phyloP scores from a whole-genome alignment of 2,797 vertebrate genomes.

The Gymnoscopelus braueri region DNA sequence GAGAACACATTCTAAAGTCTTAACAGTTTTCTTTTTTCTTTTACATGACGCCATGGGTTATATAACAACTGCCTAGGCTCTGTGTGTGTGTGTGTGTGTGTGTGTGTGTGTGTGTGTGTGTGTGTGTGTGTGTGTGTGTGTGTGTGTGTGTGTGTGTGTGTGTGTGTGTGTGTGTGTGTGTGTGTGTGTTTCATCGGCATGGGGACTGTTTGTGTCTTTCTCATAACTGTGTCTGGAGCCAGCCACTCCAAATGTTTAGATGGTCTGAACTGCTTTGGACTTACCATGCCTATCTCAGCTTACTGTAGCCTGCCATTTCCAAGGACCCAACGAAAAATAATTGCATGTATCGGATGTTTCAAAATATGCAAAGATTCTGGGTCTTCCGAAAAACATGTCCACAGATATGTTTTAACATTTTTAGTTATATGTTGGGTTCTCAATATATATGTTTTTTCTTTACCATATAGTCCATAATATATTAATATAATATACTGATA shows the following conservation, averaged over 20 bases:
- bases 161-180: background rate
- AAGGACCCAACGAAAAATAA: too few species aligned
- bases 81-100: slow-evolving; percentile 6
- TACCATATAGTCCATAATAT: too few species aligned
- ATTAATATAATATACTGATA: too few species aligned
- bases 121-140: slow-evolving; percentile 8
- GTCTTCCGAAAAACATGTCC: too few species aligned
- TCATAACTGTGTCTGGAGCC: slow-evolving; percentile 34
- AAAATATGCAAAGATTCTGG: too few species aligned
- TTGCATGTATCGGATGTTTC: too few species aligned
- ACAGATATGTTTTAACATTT: too few species aligned
- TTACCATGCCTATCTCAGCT: too few species aligned
- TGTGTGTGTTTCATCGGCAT: background rate
- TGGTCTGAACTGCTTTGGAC: slow-evolving; percentile 10
- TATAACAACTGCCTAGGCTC: slow-evolving; percentile 44
- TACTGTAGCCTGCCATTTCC: too few species aligned
- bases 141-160: background rate
- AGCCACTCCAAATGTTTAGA: slow-evolving; percentile 32
- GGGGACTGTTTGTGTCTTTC: slow-evolving; percentile 6
- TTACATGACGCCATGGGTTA: slow-evolving; percentile 63
- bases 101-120: slow-evolving; percentile 2
- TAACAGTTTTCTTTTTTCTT: background rate
- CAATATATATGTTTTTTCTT: too few species aligned
- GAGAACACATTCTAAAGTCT: slow-evolving; percentile 30
- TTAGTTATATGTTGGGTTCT: too few species aligned